Evolutionary conservation across 2,888 invertebrate genomes (phyloP).

Genomic region (Poecilus cupreus): DNA sequence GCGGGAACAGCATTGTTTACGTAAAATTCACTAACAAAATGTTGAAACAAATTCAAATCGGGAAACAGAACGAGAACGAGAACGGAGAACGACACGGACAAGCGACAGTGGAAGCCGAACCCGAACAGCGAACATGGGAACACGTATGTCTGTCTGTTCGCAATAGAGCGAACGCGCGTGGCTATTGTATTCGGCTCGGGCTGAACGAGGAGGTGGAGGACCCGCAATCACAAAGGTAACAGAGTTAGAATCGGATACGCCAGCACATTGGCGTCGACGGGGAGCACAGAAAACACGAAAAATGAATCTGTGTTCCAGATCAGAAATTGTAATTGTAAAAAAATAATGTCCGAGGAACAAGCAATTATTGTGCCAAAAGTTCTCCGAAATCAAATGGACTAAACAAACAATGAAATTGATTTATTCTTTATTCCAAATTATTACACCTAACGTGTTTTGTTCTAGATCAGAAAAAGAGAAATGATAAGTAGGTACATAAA

Average conservation of each 20-base stretch:
- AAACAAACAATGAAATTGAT: no score
- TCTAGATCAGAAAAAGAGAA: no score
- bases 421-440: no score
- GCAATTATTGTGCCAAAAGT: no score
- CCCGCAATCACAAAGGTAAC: slow-evolving; percentile 45
- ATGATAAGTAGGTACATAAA: no score
- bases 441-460: no score
- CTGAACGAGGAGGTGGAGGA: background rate
- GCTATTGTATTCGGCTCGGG: slow-evolving; percentile 12
- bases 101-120: background rate
- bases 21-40: slow-evolving; percentile 57
- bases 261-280: background rate
- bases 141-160: slow-evolving; percentile 32
- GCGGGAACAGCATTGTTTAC: slow-evolving; percentile 48
- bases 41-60: slow-evolving; percentile 55
- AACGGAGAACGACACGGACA: slow-evolving; percentile 26
- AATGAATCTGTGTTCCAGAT: no score
- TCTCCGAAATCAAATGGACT: no score
- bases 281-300: no score
- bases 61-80: slow-evolving; percentile 32
- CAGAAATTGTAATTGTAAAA: no score
- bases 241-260: slow-evolving; percentile 31
- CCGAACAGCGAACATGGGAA: background rate
- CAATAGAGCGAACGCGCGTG: slow-evolving; percentile 30
- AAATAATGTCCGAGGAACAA: no score